Conservation (phyloP, 2,113 vertebrate genomes). For the Scolopax mira region DNA sequence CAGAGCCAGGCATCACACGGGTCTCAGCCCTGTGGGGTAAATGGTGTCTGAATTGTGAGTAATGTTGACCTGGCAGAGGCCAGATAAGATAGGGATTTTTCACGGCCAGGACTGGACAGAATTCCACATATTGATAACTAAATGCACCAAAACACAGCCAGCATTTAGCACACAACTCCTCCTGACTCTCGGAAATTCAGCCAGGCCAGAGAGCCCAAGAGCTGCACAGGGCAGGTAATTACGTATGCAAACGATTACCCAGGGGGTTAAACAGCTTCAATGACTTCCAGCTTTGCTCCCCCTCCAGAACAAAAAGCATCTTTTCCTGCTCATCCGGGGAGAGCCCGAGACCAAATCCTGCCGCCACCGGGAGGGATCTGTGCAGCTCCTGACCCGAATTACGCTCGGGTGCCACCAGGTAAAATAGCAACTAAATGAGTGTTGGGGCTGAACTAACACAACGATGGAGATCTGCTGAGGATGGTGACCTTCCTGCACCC, state of each 20-base stretch:
- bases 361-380: neutral
- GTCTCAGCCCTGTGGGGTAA: constrained; percentile 68
- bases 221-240: neutral
- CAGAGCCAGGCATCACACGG: constrained; percentile 64
- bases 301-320: neutral
- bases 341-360: neutral
- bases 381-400: neutral
- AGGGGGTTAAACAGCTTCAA: neutral
- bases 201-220: neutral
- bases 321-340: neutral
- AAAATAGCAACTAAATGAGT: neutral
- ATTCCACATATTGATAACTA: constrained; percentile 56
- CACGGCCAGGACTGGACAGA: constrained; percentile 38
- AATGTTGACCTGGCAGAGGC: constrained; percentile 65
- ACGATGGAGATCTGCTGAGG: neutral
- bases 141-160: constrained; percentile 9
- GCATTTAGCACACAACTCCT: neutral
- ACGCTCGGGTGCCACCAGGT: neutral
- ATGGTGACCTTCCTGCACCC: neutral
- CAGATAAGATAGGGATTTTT: constrained; percentile 64
- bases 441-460: neutral
- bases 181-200: neutral
- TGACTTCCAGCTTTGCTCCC: neutral
- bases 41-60: constrained; percentile 68
- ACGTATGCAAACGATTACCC: neutral